These are phyloP conservation scores for Potamilus streckersoni DNA, from an alignment of 1,140 invertebrate genomes.

Conservation along the genomic window DNA sequence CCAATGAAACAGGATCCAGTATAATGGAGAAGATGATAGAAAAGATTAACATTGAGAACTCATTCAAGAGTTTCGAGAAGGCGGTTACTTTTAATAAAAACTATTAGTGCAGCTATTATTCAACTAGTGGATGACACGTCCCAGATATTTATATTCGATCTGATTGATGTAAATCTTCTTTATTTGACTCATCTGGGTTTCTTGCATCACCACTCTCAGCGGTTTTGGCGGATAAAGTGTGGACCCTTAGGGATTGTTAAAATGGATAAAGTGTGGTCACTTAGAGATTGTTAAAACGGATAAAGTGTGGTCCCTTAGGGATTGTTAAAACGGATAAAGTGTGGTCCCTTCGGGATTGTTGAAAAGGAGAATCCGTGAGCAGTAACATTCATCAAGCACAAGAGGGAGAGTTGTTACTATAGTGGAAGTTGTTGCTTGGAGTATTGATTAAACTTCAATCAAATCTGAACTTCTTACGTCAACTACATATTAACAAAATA, in stretches of 20 bases:
- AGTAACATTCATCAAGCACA: no score
- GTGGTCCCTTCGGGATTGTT: no score
- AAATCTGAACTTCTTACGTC: not conserved
- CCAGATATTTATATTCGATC: slow-evolving; percentile 30
- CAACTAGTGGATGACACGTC: not conserved
- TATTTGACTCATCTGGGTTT: slow-evolving; percentile 34
- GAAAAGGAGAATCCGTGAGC: no score
- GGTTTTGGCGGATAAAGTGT: slow-evolving; percentile 33
- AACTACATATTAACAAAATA: not conserved
- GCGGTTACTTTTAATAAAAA: slow-evolving; percentile 26
- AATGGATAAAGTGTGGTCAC: no score
- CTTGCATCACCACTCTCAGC: slow-evolving; percentile 19
- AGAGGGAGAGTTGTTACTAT: not conserved
- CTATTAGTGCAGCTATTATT: slow-evolving; percentile 14
- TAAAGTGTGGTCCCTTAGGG: no score
- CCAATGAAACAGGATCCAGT: slow-evolving; percentile 19
- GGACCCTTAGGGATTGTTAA: slow-evolving; percentile 13
- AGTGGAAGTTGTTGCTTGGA: not conserved
- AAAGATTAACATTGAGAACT: slow-evolving; percentile 4
- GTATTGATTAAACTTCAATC: not conserved
- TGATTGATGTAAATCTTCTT: slow-evolving; percentile 25
- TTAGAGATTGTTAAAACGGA: no score
- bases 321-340: no score
- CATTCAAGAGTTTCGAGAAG: slow-evolving; percentile 27
- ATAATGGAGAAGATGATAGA: slow-evolving; percentile 31